Conservation (phyloP, 37 sponge, comb jelly and placozoan genomes). For the Diacarnus erythraeanus region DNA sequence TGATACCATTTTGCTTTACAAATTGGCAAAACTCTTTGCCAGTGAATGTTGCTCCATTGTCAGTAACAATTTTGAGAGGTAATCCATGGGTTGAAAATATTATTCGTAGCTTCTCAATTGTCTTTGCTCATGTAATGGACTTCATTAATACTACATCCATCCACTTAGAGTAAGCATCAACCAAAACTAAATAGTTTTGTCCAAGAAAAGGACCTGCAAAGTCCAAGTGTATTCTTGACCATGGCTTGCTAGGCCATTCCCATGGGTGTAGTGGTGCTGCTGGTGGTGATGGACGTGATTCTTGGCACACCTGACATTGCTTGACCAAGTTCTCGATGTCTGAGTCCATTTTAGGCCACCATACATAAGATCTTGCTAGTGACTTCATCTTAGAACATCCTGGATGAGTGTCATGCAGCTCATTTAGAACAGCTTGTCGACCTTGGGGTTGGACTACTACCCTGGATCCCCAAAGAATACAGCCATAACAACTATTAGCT, state of each 20-base stretch:
- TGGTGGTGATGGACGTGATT: constrained; percentile 8
- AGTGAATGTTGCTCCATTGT: constrained; percentile 32
- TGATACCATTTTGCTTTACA: not conserved
- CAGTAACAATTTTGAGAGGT: constrained; percentile 12
- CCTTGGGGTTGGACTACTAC: not conserved
- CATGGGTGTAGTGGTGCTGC: constrained; percentile 32
- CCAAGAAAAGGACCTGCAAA: not conserved
- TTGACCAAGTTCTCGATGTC: constrained; percentile 6
- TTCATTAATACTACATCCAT: not conserved
- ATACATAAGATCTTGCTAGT: constrained; percentile 18
- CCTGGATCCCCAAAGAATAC: not conserved
- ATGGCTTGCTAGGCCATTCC: not conserved
- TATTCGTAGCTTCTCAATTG: constrained; percentile 12
- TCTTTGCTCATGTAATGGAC: constrained; percentile 5
- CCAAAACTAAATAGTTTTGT: not conserved
- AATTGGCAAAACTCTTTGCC: constrained; percentile 23
- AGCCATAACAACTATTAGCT: not conserved
- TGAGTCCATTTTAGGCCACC: constrained; percentile 53
- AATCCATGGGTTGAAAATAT: constrained; percentile 16
- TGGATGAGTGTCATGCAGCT: constrained; percentile 33
- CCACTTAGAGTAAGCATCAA: not conserved
- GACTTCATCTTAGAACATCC: constrained; percentile 25
- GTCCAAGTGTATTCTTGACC: not conserved
- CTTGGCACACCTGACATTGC: not conserved
- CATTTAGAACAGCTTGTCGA: not conserved